Percentiles rank a stretch among this genome's conserved stretches.
Conservation (phyloP, 2,797 vertebrate genomes). For the Oreortyx pictus region DNA sequence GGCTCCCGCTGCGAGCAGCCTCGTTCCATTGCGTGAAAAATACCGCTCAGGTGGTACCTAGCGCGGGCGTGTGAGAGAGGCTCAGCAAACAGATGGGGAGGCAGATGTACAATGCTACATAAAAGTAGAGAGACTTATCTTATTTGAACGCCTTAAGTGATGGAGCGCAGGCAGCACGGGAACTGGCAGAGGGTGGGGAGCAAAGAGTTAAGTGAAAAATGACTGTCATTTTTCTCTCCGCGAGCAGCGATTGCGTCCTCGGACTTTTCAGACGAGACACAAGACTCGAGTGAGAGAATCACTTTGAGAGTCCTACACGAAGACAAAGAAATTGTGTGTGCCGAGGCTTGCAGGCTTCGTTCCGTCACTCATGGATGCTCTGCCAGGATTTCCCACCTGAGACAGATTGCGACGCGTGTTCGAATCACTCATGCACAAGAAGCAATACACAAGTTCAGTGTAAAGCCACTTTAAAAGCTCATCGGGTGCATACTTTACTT, state of each 20-base stretch:
- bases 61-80: constrained; percentile 46
- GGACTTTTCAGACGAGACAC: constrained; percentile 69
- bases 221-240: constrained; percentile 35
- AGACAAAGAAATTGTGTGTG: constrained; percentile 82
- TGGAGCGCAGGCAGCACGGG: constrained; percentile 25
- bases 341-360: constrained; percentile 76
- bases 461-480: constrained; percentile 99
- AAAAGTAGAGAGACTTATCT: constrained; percentile 78
- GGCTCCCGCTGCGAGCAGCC: constrained; percentile 38
- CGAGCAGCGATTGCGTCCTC: constrained; percentile 62
- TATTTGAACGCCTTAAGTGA: constrained; percentile 53
- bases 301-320: constrained; percentile 82
- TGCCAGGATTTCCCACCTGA: constrained; percentile 92
- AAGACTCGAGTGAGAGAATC: constrained; percentile 75
- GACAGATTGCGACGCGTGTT: constrained; percentile 91
- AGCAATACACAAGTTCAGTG: constrained; percentile 95
- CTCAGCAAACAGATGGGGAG: constrained; percentile 80
- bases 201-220: constrained; percentile 68
- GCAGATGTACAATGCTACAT: constrained; percentile 78
- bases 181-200: not conserved
- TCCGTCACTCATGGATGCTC: constrained; percentile 88
- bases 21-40: constrained; percentile 60
- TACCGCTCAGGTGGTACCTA: constrained; percentile 73
- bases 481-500: constrained; percentile 93
- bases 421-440: constrained; percentile 92